phyloP scores from a whole-genome alignment of 1,140 invertebrate species.

The Plodia interpunctella region DNA sequence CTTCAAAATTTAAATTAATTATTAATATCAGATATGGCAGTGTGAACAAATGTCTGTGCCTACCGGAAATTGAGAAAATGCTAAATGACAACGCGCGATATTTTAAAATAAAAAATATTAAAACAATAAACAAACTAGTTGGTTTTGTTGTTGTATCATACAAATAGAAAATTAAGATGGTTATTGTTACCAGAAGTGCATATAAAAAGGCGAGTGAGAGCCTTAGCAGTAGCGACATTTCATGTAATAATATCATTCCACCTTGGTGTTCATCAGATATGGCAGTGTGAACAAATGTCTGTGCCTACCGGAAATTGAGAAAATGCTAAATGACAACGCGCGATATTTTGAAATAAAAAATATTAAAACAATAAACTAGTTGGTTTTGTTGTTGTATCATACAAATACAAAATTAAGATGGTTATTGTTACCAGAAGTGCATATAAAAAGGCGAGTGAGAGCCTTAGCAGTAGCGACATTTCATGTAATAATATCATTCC shows the following conservation, averaged over 20 bases:
- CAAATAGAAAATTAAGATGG: no score
- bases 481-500: conserved; percentile 43
- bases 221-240: conserved; percentile 32
- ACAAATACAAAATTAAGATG: no score
- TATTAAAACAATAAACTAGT: background rate
- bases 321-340: no score
- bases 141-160: conserved; percentile 4
- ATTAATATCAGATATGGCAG: no score
- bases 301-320: background rate
- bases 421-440: conserved; percentile 36
- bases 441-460: conserved; percentile 35
- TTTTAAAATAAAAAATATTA: background rate
- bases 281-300: background rate
- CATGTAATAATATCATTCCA: conserved; percentile 41
- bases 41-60: background rate
- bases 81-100: background rate
- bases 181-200: conserved; percentile 36
- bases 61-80: no score
- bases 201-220: conserved; percentile 35
- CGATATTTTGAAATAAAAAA: background rate
- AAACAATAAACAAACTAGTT: background rate
- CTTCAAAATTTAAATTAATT: no score
- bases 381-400: conserved; percentile 4
- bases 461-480: conserved; percentile 31
- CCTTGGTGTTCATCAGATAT: conserved; percentile 61